Evolutionary conservation across 1,140 invertebrate species (phyloP).

Genomic region (Mycetomoellerius zeteki): DNA sequence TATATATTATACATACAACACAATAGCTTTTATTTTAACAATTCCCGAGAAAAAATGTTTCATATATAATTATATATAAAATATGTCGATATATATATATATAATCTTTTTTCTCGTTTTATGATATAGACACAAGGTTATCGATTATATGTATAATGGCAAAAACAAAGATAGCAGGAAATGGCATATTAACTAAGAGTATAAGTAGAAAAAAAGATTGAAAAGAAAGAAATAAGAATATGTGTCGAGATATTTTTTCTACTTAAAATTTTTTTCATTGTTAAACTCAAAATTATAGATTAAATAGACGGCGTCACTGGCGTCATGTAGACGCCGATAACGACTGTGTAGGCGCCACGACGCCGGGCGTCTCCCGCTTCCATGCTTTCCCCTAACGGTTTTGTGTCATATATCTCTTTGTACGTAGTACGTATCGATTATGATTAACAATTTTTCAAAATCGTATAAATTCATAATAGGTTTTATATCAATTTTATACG

Average conservation of each 20-base stretch:
- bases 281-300: neutral
- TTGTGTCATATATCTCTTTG: constrained; percentile 5
- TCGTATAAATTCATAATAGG: neutral
- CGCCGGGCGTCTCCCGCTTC: constrained; percentile 11
- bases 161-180: neutral
- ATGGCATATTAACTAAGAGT: neutral
- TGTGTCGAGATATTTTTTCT: no score
- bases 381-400: neutral
- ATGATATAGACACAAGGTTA: no score
- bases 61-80: no score
- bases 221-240: no score
- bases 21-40: no score
- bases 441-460: constrained; percentile 16
- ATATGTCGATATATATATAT: no score
- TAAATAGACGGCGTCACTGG: constrained; percentile 35
- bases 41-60: no score
- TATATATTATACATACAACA: no score
- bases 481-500: neutral
- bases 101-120: no score
- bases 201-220: neutral
- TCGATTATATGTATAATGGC: no score
- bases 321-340: constrained; percentile 8
- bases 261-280: neutral
- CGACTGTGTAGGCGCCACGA: constrained; percentile 25
- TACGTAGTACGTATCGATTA: neutral